Conservation (phyloP, 2,797 vertebrate species). For the Danio choprae region DNA sequence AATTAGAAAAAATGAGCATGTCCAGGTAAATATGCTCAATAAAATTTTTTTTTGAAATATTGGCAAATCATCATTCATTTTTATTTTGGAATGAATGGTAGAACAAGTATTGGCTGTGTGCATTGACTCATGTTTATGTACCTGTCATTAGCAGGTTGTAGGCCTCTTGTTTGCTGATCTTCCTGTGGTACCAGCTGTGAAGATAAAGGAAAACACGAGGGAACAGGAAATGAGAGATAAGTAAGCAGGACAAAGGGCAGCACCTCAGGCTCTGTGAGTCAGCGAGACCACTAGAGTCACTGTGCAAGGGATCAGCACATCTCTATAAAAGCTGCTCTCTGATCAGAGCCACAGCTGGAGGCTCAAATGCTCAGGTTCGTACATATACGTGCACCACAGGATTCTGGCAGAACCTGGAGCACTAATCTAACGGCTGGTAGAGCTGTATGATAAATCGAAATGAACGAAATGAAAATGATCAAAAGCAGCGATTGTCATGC, state of each 20-base stretch:
- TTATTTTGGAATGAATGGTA: too few species aligned
- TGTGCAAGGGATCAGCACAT: not conserved
- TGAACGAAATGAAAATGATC: too few species aligned
- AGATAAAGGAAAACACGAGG: conserved; percentile 25
- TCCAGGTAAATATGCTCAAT: not conserved
- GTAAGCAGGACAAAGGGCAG: conserved; percentile 43
- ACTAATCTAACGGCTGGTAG: not conserved
- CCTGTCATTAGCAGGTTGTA: conserved; percentile 99
- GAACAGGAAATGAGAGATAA: conserved; percentile 24
- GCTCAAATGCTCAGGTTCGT: not conserved
- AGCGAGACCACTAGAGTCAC: conserved; percentile 27
- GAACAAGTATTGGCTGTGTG: not conserved
- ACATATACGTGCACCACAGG: not conserved
- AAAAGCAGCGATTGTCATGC: too few species aligned
- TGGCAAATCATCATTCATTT: not conserved
- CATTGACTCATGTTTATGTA: conserved; percentile 64
- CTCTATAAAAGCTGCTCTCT: conserved; percentile 34
- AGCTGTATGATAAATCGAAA: too few species aligned
- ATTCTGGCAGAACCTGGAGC: not conserved
- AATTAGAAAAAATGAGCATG: not conserved
- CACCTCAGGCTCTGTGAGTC: conserved; percentile 53
- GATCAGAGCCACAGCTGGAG: conserved; percentile 4
- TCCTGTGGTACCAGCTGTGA: conserved; percentile 98
- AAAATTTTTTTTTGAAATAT: too few species aligned
- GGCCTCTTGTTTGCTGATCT: conserved; percentile 98